Evolutionary conservation across 1,140 invertebrate genomes (phyloP).

Genomic region (Zaprionus gabonicus): DNA sequence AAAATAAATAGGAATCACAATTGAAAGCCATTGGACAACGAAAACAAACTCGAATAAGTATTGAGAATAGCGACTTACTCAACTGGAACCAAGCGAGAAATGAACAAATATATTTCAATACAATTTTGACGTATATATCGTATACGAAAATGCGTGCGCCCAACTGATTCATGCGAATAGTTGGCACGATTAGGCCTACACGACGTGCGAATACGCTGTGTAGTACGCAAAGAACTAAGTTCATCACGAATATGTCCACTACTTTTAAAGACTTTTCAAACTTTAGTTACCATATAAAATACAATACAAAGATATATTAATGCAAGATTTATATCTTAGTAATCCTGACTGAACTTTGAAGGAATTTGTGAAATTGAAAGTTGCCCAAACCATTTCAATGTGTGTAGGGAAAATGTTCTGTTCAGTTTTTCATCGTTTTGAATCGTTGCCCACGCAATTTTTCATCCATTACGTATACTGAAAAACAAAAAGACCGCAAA

Average conservation of each 20-base stretch:
- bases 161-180: slow-evolving; percentile 16
- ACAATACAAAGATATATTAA: background rate
- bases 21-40: background rate
- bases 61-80: slow-evolving; percentile 26
- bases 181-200: background rate
- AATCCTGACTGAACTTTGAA: too few relatives aligned
- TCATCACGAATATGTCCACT: background rate
- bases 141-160: slow-evolving; percentile 6
- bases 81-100: slow-evolving; percentile 23
- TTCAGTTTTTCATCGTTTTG: background rate
- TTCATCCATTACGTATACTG: slow-evolving; percentile 25
- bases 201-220: slow-evolving; percentile 6
- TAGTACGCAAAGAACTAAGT: background rate
- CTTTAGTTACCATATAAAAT: background rate
- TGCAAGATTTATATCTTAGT: too few relatives aligned
- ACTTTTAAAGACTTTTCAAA: background rate
- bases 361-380: background rate
- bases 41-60: background rate
- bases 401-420: background rate
- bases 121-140: background rate
- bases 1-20: background rate
- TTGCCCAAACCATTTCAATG: background rate
- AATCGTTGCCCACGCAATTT: slow-evolving; percentile 19
- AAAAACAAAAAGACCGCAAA: slow-evolving; percentile 25
- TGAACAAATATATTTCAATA: background rate